Percentiles rank a stretch among this genome's conserved stretches.
These are phyloP conservation scores for Monopterus albus DNA, from an alignment of 2,113 vertebrate species.

Conservation along the genomic window DNA sequence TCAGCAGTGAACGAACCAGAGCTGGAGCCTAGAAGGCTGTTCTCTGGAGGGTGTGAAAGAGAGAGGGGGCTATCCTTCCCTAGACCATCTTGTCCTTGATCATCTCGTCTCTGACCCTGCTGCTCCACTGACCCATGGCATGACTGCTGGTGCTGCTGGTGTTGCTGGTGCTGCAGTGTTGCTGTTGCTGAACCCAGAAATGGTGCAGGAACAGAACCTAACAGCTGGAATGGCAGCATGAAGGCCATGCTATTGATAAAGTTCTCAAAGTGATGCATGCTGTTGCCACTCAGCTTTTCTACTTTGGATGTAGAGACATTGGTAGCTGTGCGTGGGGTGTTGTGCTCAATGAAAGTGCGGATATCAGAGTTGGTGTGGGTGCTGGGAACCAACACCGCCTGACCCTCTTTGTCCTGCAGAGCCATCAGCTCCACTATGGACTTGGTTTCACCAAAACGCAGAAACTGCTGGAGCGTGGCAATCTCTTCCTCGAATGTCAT, in stretches of 20 bases:
- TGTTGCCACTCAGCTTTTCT: conserved; percentile 85
- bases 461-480: conserved; percentile 95
- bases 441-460: conserved; percentile 98
- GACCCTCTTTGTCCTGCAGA: conserved; percentile 95
- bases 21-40: conserved; percentile 79
- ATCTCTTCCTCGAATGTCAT: conserved; percentile 97
- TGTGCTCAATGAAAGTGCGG: conserved; percentile 95
- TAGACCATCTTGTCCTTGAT: conserved; percentile 43
- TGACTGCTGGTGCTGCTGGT: conserved; percentile 79
- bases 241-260: conserved; percentile 95
- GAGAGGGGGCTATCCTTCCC: conserved; percentile 71
- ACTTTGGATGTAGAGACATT: conserved; percentile 78
- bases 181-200: conserved; percentile 88
- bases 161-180: conserved; percentile 77
- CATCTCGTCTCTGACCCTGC: conserved; percentile 52
- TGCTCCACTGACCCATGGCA: conserved; percentile 66
- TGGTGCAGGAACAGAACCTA: conserved; percentile 90
- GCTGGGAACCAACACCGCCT: conserved; percentile 86
- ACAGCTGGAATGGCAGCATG: conserved; percentile 95
- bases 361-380: conserved; percentile 91
- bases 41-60: conserved; percentile 80
- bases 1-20: conserved; percentile 83
- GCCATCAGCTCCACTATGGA: conserved; percentile 98
- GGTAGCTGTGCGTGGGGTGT: conserved; percentile 77
- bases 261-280: conserved; percentile 93